A percentile compares a stretch with the other conserved stretches of the same genome.
These are phyloP conservation scores for Melanotaenia pygmaea DNA, from an alignment of 2,797 vertebrate genomes.

Conservation along the genomic window DNA sequence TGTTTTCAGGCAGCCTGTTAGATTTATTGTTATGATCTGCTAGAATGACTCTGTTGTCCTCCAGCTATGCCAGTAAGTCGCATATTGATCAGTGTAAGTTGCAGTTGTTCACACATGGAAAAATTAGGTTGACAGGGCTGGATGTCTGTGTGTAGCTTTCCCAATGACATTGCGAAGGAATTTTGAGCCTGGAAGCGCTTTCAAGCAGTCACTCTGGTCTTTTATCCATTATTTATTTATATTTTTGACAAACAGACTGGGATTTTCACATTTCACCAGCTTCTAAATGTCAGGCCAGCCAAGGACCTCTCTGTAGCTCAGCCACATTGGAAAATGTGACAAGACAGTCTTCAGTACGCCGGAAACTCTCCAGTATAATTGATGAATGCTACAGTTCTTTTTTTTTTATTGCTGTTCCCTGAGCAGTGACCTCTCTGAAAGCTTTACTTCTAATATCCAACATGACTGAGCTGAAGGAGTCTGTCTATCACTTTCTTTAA, in stretches of 20 bases:
- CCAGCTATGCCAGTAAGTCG: constrained; percentile 55
- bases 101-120: constrained; percentile 65
- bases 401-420: constrained; percentile 30
- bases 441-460: constrained; percentile 81
- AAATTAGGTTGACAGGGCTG: constrained; percentile 55
- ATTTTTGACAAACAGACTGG: constrained; percentile 63
- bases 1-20: constrained; percentile 37
- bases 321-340: constrained; percentile 77
- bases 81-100: constrained; percentile 72
- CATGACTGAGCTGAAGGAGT: constrained; percentile 70
- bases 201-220: constrained; percentile 67
- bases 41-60: constrained; percentile 59
- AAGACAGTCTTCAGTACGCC: constrained; percentile 71
- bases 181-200: constrained; percentile 71
- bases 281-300: constrained; percentile 81
- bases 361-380: constrained; percentile 79
- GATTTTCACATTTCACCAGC: constrained; percentile 76
- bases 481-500: constrained; percentile 62
- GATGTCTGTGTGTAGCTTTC: constrained; percentile 61
- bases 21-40: constrained; percentile 57
- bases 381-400: constrained; percentile 74
- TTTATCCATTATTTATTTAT: constrained; percentile 70
- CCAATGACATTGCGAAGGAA: constrained; percentile 74
- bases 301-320: constrained; percentile 69
- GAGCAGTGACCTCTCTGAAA: constrained; percentile 80